These are phyloP conservation scores for Chaetodon auriga DNA, from an alignment of 2,113 vertebrate genomes.

Conservation along the genomic window DNA sequence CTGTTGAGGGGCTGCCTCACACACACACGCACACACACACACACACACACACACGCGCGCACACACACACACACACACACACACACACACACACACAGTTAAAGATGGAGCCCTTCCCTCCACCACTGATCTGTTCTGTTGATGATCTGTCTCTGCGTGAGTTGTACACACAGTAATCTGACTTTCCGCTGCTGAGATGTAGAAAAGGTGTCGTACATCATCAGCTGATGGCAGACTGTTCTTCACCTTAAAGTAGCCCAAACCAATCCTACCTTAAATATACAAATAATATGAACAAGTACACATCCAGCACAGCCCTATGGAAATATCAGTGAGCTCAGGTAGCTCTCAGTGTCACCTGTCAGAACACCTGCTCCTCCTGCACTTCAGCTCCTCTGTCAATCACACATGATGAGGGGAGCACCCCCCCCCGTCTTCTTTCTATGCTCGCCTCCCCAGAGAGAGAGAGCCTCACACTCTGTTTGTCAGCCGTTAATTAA, in stretches of 20 bases:
- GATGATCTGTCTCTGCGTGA: background rate
- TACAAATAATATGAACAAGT: no score
- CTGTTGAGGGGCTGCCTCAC: conserved; percentile 1
- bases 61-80: no score
- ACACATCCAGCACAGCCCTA: no score
- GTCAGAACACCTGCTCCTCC: background rate
- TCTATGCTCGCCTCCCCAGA: conserved; percentile 31
- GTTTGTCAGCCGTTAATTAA: conserved; percentile 78
- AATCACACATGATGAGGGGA: conserved; percentile 8
- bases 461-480: conserved; percentile 37
- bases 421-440: conserved; percentile 12
- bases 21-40: background rate
- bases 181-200: no score
- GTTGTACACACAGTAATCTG: no score
- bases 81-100: no score
- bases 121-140: background rate
- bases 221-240: no score
- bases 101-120: background rate
- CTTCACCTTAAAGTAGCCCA: no score
- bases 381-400: conserved; percentile 7
- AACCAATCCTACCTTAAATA: background rate
- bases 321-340: no score
- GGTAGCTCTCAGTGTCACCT: background rate
- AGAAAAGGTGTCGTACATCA: background rate
- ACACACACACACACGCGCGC: background rate